Evolutionary conservation across 2,797 vertebrate genomes (phyloP).

Genomic region (Urocyon cinereoargenteus): DNA sequence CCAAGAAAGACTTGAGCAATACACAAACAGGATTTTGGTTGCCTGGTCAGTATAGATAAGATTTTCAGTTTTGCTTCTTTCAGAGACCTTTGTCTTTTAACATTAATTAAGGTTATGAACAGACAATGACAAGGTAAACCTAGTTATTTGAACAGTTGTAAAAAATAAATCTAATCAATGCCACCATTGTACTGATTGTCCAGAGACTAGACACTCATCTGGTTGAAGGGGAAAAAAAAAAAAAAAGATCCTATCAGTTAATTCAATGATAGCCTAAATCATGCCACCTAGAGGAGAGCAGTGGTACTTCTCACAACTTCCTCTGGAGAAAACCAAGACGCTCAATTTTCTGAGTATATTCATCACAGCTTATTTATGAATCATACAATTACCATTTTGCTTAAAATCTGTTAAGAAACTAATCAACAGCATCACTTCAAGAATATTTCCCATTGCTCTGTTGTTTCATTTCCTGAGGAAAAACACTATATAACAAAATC

Average conservation of each 20-base stretch:
- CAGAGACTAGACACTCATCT: conserved; percentile 6
- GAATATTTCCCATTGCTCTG: not conserved
- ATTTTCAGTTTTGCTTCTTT: not conserved
- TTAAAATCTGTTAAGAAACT: not conserved
- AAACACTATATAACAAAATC: not conserved
- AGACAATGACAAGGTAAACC: not conserved
- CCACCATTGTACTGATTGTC: not conserved
- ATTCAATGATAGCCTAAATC: conserved; percentile 60
- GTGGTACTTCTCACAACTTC: not conserved
- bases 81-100: not conserved
- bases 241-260: not conserved
- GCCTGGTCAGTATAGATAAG: not conserved
- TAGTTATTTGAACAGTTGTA: not conserved
- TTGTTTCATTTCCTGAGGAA: not conserved
- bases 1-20: not conserved
- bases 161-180: conserved; percentile 47
- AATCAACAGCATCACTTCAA: not conserved
- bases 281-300: conserved; percentile 76
- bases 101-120: not conserved
- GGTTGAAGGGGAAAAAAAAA: no score
- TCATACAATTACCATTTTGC: not conserved
- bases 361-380: not conserved
- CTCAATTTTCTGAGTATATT: not conserved
- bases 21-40: not conserved
- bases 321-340: not conserved